These are phyloP conservation scores for Chondrosia reniformis DNA, from an alignment of 37 sponge, comb jelly and placozoan species.

Conservation along the genomic window DNA sequence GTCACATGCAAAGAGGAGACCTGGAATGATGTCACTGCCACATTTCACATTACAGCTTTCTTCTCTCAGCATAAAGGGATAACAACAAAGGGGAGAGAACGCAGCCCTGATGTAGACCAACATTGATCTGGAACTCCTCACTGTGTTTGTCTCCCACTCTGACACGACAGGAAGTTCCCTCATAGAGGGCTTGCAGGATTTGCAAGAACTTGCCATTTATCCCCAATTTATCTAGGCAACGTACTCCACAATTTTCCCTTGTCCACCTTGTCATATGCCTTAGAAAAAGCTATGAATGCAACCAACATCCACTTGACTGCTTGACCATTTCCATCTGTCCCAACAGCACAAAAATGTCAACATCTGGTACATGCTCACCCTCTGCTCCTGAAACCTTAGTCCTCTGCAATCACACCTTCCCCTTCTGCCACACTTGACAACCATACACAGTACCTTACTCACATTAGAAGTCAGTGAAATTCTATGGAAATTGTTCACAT, in stretches of 20 bases:
- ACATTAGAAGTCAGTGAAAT: not conserved
- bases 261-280: not conserved
- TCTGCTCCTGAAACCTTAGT: not conserved
- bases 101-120: not conserved
- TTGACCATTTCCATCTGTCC: not conserved
- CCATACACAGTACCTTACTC: constrained; percentile 5
- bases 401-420: not conserved
- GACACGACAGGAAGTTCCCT: not conserved
- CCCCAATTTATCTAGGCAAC: not conserved
- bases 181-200: not conserved
- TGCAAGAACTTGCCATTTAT: not conserved
- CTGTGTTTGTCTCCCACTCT: not conserved
- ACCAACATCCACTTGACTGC: not conserved
- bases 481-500: not conserved
- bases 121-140: not conserved
- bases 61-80: not conserved
- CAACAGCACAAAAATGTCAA: too few species aligned
- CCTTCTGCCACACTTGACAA: not conserved
- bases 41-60: not conserved
- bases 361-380: too few species aligned
- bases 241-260: not conserved
- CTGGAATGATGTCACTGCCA: not conserved
- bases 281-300: not conserved
- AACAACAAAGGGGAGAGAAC: not conserved
- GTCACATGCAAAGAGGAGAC: not conserved